Evolutionary conservation across 2,113 vertebrate species (phyloP).

Genomic region (human (Homo sapiens)): DNA sequence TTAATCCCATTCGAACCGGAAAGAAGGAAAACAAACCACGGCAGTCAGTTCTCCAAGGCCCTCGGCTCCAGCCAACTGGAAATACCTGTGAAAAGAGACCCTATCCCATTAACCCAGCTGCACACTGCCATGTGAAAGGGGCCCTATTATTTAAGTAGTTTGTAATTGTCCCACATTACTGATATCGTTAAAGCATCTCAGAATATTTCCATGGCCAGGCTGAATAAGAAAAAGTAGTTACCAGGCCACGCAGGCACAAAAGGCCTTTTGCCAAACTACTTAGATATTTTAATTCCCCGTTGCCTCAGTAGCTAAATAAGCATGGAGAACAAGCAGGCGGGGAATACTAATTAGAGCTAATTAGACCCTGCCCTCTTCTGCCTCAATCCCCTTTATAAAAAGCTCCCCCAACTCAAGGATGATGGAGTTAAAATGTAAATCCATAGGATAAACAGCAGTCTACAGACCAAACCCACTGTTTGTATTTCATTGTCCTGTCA

Average conservation of each 20-base stretch:
- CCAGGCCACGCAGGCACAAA: constrained; percentile 50
- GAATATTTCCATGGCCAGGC: neutral
- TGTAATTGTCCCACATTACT: neutral
- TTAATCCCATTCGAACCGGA: neutral
- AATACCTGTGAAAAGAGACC: constrained; percentile 20
- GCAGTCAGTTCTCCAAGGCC: neutral
- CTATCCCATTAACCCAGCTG: neutral
- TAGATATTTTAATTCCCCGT: constrained; percentile 72
- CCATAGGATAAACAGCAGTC: constrained; percentile 53
- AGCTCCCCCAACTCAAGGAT: constrained; percentile 24
- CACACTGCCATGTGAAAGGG: neutral
- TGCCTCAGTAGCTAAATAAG: constrained; percentile 75
- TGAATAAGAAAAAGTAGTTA: constrained; percentile 49
- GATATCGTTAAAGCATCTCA: neutral
- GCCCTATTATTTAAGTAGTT: neutral
- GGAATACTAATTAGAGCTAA: constrained; percentile 80
- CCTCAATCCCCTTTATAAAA: constrained; percentile 61
- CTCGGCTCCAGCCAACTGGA: neutral
- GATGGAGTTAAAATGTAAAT: constrained; percentile 54
- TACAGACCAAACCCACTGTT: neutral
- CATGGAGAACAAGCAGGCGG: constrained; percentile 66
- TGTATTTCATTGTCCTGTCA: neutral
- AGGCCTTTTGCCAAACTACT: constrained; percentile 70
- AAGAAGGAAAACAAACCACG: neutral
- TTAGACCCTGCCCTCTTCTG: constrained; percentile 76